Percentiles rank a stretch among this genome's conserved stretches.
These are phyloP conservation scores for Drosophila austrosaltans DNA, from an alignment of 2,888 invertebrate genomes.

Conservation along the genomic window DNA sequence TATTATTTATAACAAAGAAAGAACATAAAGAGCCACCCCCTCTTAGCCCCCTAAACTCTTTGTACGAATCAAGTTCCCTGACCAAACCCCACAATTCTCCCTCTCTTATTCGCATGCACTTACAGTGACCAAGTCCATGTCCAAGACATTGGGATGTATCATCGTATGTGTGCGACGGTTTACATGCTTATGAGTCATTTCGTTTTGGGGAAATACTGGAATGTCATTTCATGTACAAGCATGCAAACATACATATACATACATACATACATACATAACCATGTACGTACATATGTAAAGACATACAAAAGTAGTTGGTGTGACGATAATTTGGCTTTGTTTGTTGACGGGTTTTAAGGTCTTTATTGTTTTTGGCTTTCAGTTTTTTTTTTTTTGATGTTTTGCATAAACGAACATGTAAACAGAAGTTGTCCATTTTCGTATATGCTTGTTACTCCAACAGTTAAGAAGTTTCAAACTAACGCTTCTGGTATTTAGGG, in stretches of 20 bases:
- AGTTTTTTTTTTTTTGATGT: background rate
- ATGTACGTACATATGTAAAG: background rate
- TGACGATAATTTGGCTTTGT: constrained; percentile 20
- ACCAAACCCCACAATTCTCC: background rate
- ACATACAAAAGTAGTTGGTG: constrained; percentile 1
- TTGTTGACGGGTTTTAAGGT: constrained; percentile 23
- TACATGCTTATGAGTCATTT: constrained; percentile 55
- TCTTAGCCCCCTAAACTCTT: constrained; percentile 19
- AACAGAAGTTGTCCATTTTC: constrained; percentile 41
- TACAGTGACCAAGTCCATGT: constrained; percentile 18
- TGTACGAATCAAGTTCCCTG: background rate
- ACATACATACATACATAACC: background rate
- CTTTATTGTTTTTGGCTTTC: constrained; percentile 3
- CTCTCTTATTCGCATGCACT: constrained; percentile 15
- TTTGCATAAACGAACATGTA: background rate
- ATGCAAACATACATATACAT: background rate
- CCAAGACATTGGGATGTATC: constrained; percentile 10
- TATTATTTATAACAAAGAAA: constrained; percentile 37
- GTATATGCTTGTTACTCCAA: constrained; percentile 39
- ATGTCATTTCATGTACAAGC: background rate
- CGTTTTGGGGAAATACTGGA: constrained; percentile 56
- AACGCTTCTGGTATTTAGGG: background rate
- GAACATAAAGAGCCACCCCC: constrained; percentile 18
- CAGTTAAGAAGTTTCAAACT: background rate
- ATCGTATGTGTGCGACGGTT: constrained; percentile 50